Evolutionary conservation across 2,797 vertebrate genomes (phyloP).

Genomic region (Psittacula derbiana): DNA sequence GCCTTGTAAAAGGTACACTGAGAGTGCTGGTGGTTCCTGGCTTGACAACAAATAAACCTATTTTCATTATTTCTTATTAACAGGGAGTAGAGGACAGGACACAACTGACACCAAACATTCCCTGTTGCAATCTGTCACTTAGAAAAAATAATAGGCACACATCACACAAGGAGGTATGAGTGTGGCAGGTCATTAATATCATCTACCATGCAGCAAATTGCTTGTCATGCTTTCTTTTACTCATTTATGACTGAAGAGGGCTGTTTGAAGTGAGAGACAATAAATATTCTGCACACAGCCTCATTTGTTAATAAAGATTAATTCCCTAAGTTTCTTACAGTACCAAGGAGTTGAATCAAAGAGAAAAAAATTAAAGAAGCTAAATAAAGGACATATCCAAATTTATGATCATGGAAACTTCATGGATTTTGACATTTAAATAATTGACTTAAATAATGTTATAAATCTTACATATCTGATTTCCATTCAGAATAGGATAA

Average conservation of each 20-base stretch:
- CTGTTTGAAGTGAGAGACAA: slow-evolving; percentile 31
- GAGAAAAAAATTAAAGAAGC: neutral
- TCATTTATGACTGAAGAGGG: slow-evolving; percentile 67
- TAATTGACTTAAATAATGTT: slow-evolving; percentile 42
- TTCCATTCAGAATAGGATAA: slow-evolving; percentile 31
- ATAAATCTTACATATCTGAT: slow-evolving; percentile 35
- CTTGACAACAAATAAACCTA: neutral
- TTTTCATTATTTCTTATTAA: slow-evolving; percentile 17
- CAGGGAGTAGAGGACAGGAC: neutral
- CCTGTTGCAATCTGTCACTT: slow-evolving; percentile 41
- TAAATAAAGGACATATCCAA: slow-evolving; percentile 27
- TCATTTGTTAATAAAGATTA: slow-evolving; percentile 14
- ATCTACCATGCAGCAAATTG: slow-evolving; percentile 71
- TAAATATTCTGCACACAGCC: slow-evolving; percentile 45
- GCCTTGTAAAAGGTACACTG: neutral
- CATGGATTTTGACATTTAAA: slow-evolving; percentile 53
- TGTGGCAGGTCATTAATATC: slow-evolving; percentile 72
- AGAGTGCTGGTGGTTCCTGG: neutral
- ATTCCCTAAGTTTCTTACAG: neutral
- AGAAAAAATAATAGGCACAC: slow-evolving; percentile 26
- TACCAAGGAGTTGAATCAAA: neutral
- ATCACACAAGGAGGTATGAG: slow-evolving; percentile 48
- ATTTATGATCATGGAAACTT: slow-evolving; percentile 32
- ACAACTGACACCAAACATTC: slow-evolving; percentile 35
- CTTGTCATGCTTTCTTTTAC: slow-evolving; percentile 73